Base-by-base conservation (phyloP, 2,888 invertebrate species). In the Eupithecia dodoneata region DNA sequence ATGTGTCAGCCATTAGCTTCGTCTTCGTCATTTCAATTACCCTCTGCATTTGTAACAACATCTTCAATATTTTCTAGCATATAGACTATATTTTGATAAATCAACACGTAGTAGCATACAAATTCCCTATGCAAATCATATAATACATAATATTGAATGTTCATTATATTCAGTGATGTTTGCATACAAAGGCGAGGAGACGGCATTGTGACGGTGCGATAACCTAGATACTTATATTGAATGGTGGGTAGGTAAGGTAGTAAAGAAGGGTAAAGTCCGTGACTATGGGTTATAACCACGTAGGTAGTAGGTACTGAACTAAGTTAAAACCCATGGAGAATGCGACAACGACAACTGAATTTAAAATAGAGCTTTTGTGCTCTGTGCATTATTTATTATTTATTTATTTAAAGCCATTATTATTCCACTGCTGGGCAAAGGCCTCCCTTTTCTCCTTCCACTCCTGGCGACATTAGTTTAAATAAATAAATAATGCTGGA, bases 161-260 rank as follows among this genome's bases (percentile, higher is more conserved):
- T 87, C 82, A 75, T 75, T 80, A 81, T 85, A 81, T 83, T 83
- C 81, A 82, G 76, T 79, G 77, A 75, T 77, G 80, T 85, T 83
- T 86, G 85, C 84, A 85, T 85, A 85, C 81, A 85, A 85, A 86
- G 76, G 77, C 86, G 87, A 4, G 88, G 88, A 90, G 87, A 85
- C 85, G 86, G 86, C 84, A 89, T 89, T 90, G 87, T 89, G 83
- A 83, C 80, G 81, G 81, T 80, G 81, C 86, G 88, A 91, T 90
- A 91, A 89, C 91, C 91, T 84, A 91, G 88, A 90, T 90, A 87
- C 87, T 83, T 82, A 77, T 76, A 74, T 72, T 72, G 72, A 70
- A 49, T 71, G 47, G 72, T 72, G 67, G 76, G 76, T 75, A 76
- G 76, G 73, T 79, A 73, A 67, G 45, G 67, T 66, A n/a, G 66